Evolutionary conservation across 2,888 invertebrate species (phyloP).

Genomic region (Conus canariensis): DNA sequence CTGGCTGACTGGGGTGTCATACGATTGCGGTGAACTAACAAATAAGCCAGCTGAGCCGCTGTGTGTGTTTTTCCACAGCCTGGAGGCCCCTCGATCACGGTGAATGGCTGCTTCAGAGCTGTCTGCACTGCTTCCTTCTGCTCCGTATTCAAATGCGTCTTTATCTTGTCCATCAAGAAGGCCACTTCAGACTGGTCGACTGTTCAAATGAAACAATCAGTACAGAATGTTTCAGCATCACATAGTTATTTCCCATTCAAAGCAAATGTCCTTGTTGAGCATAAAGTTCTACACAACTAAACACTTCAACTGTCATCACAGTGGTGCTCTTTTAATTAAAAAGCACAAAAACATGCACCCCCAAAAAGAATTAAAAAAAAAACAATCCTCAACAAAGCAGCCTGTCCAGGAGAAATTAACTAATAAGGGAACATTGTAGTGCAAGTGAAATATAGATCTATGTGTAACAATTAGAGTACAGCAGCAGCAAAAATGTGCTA

Average conservation of each 20-base stretch:
- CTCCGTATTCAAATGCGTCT: constrained; percentile 55
- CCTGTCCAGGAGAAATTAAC: too few species aligned
- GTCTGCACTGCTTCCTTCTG: constrained; percentile 65
- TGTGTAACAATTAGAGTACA: too few species aligned
- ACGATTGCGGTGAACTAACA: constrained; percentile 59
- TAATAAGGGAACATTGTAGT: too few species aligned
- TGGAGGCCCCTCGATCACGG: constrained; percentile 70
- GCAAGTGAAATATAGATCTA: too few species aligned
- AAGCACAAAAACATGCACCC: too few species aligned
- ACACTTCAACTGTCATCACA: neutral
- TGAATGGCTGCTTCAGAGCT: constrained; percentile 66
- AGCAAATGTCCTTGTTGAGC: too few species aligned
- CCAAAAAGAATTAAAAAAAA: too few species aligned
- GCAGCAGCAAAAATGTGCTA: too few species aligned
- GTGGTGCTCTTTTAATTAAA: too few species aligned
- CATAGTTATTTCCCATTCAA: neutral
- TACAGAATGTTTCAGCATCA: neutral
- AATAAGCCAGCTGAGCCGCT: constrained; percentile 63
- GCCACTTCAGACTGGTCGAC: constrained; percentile 58
- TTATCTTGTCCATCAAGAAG: constrained; percentile 49
- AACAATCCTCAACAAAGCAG: too few species aligned
- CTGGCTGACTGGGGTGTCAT: constrained; percentile 16
- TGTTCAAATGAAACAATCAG: constrained; percentile 45
- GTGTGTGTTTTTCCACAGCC: constrained; percentile 73
- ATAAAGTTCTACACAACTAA: neutral